Evolutionary conservation across 2,888 invertebrate species (phyloP).

Genomic region (Ptilodon capucinus): DNA sequence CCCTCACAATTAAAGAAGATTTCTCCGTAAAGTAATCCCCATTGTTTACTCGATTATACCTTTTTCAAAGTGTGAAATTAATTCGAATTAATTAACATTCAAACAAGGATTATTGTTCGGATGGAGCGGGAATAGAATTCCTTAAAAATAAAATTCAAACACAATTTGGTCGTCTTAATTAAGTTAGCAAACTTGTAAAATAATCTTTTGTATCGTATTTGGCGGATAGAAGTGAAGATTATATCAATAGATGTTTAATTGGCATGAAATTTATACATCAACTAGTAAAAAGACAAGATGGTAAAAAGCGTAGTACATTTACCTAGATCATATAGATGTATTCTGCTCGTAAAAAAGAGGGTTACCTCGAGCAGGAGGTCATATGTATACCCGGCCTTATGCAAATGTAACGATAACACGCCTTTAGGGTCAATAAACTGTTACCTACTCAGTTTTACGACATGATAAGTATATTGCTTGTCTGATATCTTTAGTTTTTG

Average conservation of each 20-base stretch:
- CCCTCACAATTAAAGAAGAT: constrained; percentile 37
- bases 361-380: constrained; percentile 57
- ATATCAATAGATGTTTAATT: neutral
- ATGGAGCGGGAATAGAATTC: constrained; percentile 56
- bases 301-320: no score
- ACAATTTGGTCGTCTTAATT: constrained; percentile 51
- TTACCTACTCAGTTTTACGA: constrained; percentile 75
- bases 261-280: neutral
- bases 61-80: constrained; percentile 60
- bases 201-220: constrained; percentile 43
- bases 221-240: constrained; percentile 2
- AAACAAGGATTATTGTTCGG: constrained; percentile 72
- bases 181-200: constrained; percentile 43
- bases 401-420: constrained; percentile 79
- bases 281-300: constrained; percentile 31
- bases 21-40: constrained; percentile 38
- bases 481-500: constrained; percentile 55
- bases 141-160: constrained; percentile 56
- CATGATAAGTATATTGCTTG: constrained; percentile 76
- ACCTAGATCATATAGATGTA: constrained; percentile 46
- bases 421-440: constrained; percentile 79
- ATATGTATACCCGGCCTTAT: constrained; percentile 60
- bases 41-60: constrained; percentile 56
- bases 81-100: constrained; percentile 74
- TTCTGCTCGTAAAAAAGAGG: constrained; percentile 67